Base-by-base conservation (phyloP, 2,888 invertebrate species). In the Drepanosiphum platanoidis region DNA sequence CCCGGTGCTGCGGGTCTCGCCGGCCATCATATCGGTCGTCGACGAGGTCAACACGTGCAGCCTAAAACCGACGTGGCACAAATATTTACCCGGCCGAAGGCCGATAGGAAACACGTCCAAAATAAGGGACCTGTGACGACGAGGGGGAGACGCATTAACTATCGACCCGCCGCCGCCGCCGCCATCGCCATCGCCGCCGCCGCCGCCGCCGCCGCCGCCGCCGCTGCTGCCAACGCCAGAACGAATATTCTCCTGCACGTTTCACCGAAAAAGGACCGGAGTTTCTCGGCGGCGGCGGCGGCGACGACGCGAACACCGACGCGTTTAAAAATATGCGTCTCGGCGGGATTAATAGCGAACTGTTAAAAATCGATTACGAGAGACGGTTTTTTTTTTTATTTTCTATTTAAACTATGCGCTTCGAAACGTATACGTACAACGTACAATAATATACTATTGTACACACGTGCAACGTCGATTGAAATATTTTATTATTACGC, bases 31-130 rank as follows among this genome's bases (percentile, higher is more conserved):
- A 42, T 13, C 46, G 66, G 70, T 52, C 52, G 36, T 70, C 52
- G 80, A 58, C 68, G 80, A 52, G 70, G 80, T 70, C 70, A 79
- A 79, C 78, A 66, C 64, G 42, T 79, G 78, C n/a, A n/a, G n/a
- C 80, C 80, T 58, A 13, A n/a, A 66, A 68, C 52, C 70, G 70
- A 70, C 52, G 52, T 52, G 68, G 70, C 68, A 70, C 80, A 80
- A 80, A 80, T 68, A 78, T 78, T 78, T 78, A 78, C 64, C 78
- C 78, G 66, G 46, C 30, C 71, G 71, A 42, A n/a, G 22, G 74
- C 46, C 79, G 46, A 68, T 70, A 70, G 80, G 52, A 80, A 80
- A 80, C 80, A 52, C 68, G 80, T 80, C 80, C 80, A 34, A 80
- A 80, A 70, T 78, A 70, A 80, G 80, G 80, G 80, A 71, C 70